Percentiles rank a stretch among this genome's conserved stretches.
These are phyloP conservation scores for Thyatira batis DNA, from an alignment of 2,888 invertebrate genomes.

Conservation along the genomic window DNA sequence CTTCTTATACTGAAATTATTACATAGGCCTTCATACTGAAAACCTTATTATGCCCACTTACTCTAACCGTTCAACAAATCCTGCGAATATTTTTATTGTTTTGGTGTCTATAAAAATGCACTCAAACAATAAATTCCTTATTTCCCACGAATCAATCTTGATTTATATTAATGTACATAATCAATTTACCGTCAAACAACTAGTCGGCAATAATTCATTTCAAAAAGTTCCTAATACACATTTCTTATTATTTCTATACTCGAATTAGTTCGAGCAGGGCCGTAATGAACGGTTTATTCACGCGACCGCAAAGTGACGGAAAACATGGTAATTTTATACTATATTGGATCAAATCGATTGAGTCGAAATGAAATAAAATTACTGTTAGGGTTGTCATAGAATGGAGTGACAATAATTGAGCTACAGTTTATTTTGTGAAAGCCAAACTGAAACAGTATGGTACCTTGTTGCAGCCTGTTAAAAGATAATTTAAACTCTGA, in stretches of 20 bases:
- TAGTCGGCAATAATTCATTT: constrained; percentile 14
- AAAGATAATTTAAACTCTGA: too few species aligned
- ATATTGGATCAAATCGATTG: background rate
- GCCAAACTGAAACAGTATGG: too few species aligned
- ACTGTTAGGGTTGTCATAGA: background rate
- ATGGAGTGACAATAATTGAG: background rate
- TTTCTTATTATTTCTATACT: constrained; percentile 24
- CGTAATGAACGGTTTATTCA: constrained; percentile 32
- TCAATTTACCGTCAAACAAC: constrained; percentile 7
- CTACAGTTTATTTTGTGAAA: background rate
- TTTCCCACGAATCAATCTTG: background rate
- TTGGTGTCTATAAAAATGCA: background rate
- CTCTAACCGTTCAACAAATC: too few species aligned
- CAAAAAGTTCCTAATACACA: constrained; percentile 27
- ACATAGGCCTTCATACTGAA: too few species aligned
- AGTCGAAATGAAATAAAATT: background rate
- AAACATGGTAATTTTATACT: constrained; percentile 16
- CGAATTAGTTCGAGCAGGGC: constrained; percentile 19
- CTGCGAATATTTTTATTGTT: background rate
- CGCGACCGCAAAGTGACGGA: constrained; percentile 28
- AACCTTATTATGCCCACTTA: too few species aligned
- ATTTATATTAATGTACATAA: constrained; percentile 4
- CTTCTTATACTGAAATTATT: background rate
- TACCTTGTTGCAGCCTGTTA: too few species aligned
- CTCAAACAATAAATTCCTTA: background rate